Base-by-base conservation (phyloP, 2,797 vertebrate species). In the Pelochelys cantorii region DNA sequence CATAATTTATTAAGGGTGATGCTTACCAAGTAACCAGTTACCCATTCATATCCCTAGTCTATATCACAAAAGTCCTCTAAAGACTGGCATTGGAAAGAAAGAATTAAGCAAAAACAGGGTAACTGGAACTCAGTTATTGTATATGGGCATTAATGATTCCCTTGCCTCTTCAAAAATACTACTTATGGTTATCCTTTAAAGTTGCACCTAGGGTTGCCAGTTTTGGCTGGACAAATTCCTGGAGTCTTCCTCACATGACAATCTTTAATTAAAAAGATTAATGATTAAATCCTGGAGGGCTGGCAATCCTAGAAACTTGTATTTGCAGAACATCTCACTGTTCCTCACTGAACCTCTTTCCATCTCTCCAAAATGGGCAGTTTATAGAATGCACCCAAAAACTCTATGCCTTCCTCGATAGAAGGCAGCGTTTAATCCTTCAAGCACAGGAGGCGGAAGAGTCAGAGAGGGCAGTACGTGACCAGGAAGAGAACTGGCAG, bases 141-240 rank as follows among this genome's bases (percentile, higher is more conserved):
- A 10, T 87, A 5, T 60, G 48, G 1, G 74, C 14, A 79, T 82
- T 27, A 2, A 0, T 78, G 85, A 83, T 42, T 88, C 94, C 95
- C 71, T 85, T 92, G 90, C 29, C 57, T 77, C 79, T 96, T 89
- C 88, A 94, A 95, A 62, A 96, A 86, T 86, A 92, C 75, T 91
- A 81, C 13, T 5, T 79, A 83, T 17, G 75, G 87, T 85, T 94
- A 81, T 62, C 88, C 75, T 90, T 87, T 84, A 92, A 85, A n/a
- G 79, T 68, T 68, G n/a, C 10, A n/a, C 65, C 10, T 3, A 9
- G 11, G 5, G n/a, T 37, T 71, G 20, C n/a, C 65, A 34, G 17
- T 71, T 71, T 37, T 71, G n/a, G n/a, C 37, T 71, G 65, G 65
- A 71, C 34, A 1, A 20, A 22, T 71, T 71, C 34, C 34, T 37